These are phyloP conservation scores for Sternotherus odoratus DNA, from an alignment of 2,797 vertebrate genomes.

Conservation along the genomic window DNA sequence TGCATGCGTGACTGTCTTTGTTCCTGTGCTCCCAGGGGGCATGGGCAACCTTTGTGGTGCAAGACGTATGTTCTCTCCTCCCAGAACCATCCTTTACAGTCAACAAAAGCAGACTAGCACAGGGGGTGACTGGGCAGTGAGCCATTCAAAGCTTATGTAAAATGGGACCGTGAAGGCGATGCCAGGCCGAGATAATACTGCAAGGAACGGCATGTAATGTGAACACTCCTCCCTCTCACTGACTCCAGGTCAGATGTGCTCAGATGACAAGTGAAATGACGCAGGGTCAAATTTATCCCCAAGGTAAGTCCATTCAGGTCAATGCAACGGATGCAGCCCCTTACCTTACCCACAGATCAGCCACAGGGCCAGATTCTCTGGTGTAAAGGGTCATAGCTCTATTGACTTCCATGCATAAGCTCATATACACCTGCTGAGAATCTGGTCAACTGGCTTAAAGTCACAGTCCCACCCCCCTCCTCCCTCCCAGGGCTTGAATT, in stretches of 20 bases:
- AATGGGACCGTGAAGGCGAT: neutral
- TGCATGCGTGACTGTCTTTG: neutral
- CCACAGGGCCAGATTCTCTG: neutral
- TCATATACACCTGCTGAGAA: neutral
- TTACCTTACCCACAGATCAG: neutral
- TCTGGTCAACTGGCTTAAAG: neutral
- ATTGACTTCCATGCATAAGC: neutral
- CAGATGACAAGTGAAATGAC: neutral
- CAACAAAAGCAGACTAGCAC: neutral
- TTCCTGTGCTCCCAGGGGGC: neutral
- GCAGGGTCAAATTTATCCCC: neutral
- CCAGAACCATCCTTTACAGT: neutral
- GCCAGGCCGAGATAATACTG: neutral
- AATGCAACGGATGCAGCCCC: neutral
- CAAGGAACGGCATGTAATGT: neutral
- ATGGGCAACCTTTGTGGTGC: neutral
- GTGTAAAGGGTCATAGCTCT: neutral
- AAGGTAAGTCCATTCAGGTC: neutral
- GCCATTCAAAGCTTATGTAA: neutral
- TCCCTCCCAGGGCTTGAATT: neutral
- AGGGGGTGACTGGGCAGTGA: neutral
- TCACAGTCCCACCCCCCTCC: no score
- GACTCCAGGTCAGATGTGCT: neutral
- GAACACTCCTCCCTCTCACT: neutral
- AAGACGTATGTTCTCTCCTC: neutral